Conservation (phyloP, 2,113 vertebrate species). For the Leucosticte australis region DNA sequence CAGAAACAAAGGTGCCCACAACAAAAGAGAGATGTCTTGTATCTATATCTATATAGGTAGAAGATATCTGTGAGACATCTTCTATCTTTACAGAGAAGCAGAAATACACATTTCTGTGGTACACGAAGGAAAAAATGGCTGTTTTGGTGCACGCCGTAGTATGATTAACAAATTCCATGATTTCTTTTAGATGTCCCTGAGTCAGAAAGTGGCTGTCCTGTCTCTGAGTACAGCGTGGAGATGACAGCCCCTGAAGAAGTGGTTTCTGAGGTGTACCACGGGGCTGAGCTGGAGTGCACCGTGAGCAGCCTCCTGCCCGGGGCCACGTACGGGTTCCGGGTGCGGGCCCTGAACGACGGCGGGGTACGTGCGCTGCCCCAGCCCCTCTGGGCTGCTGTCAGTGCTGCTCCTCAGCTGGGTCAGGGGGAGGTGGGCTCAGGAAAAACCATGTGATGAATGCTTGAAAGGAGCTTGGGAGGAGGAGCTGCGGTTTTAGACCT, state of each 20-base stretch:
- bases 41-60: not conserved
- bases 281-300: constrained; percentile 87
- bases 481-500: not conserved
- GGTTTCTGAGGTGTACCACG: constrained; percentile 85
- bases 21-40: not conserved
- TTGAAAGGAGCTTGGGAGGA: not conserved
- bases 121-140: not conserved
- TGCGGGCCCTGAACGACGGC: constrained; percentile 89
- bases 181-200: constrained; percentile 67
- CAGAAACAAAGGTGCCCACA: not conserved
- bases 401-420: not conserved
- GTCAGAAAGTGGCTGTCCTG: constrained; percentile 76
- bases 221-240: constrained; percentile 90
- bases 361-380: constrained; percentile 80
- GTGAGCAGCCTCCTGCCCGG: constrained; percentile 90
- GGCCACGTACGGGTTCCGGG: constrained; percentile 85
- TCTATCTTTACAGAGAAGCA: not conserved
- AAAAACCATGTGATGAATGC: not conserved
- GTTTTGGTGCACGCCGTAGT: accelerated
- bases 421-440: not conserved
- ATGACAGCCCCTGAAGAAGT: constrained; percentile 81
- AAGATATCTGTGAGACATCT: not conserved
- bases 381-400: accelerated
- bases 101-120: not conserved
- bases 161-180: accelerated